phyloP scores from a whole-genome alignment of 2,888 invertebrate species.

The Ochlodes sylvanus region DNA sequence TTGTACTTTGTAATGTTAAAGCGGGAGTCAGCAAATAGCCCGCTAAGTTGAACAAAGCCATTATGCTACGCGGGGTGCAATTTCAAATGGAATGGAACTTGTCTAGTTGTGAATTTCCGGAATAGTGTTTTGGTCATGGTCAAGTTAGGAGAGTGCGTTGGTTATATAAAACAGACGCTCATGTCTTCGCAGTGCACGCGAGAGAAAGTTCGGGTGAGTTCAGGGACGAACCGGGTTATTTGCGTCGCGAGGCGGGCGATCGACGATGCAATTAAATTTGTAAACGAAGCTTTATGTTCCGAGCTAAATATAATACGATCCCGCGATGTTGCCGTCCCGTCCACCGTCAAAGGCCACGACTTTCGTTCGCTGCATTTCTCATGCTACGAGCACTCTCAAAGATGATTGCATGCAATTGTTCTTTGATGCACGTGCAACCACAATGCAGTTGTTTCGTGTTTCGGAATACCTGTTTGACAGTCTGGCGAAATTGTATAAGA shows the following conservation, averaged over 20 bases:
- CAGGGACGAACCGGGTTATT: slow-evolving; percentile 81
- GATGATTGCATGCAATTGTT: slow-evolving; percentile 48
- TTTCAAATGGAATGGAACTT: slow-evolving; percentile 12
- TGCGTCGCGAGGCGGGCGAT: slow-evolving; percentile 79
- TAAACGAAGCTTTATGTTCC: slow-evolving; percentile 78
- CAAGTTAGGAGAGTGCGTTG: slow-evolving; percentile 40
- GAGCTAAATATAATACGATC: slow-evolving; percentile 71
- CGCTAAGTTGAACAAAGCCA: slow-evolving; percentile 24
- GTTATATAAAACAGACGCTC: slow-evolving; percentile 49
- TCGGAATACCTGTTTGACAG: slow-evolving; percentile 42
- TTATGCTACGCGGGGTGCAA: slow-evolving; percentile 13
- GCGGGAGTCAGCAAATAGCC: slow-evolving; percentile 21
- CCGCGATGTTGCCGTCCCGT: slow-evolving; percentile 66
- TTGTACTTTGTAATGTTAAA: slow-evolving; percentile 43
- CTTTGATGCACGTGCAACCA: slow-evolving; percentile 44
- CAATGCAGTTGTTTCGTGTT: slow-evolving; percentile 40
- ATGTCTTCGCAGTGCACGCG: slow-evolving; percentile 29
- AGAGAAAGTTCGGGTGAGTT: slow-evolving; percentile 81
- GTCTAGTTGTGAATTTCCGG: slow-evolving; percentile 4
- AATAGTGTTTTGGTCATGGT: slow-evolving; percentile 41
- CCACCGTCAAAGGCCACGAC: slow-evolving; percentile 52
- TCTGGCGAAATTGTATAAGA: slow-evolving; percentile 41
- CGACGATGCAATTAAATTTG: slow-evolving; percentile 83
- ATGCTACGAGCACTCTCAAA: slow-evolving; percentile 43
- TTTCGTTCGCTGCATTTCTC: slow-evolving; percentile 53